Evolutionary conservation across 2,888 invertebrate species (phyloP).

Genomic region (Nycteola revayana): DNA sequence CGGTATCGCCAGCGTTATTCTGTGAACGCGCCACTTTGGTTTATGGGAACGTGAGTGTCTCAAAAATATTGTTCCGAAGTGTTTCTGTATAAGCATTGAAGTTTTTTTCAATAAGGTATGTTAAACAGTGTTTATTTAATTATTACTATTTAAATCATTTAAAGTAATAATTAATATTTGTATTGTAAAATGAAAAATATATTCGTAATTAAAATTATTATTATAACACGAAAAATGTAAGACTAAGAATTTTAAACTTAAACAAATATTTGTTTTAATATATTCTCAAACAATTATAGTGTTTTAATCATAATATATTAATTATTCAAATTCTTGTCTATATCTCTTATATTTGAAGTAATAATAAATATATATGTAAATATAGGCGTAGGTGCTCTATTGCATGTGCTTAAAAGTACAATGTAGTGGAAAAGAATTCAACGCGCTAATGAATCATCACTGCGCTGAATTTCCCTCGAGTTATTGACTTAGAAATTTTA

Average conservation of each 20-base stretch:
- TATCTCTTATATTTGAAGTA: too few relatives aligned
- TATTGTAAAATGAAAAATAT: too few relatives aligned
- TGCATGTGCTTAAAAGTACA: conserved; percentile 3
- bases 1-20: conserved; percentile 62
- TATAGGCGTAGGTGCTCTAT: neutral
- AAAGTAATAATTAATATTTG: too few relatives aligned
- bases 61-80: conserved; percentile 44
- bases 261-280: too few relatives aligned
- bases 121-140: neutral
- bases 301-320: too few relatives aligned
- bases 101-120: conserved; percentile 43
- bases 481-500: too few relatives aligned
- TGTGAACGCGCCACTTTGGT: conserved; percentile 40
- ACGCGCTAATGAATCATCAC: conserved; percentile 39
- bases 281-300: too few relatives aligned
- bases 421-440: conserved; percentile 47
- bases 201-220: too few relatives aligned
- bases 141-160: neutral
- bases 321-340: too few relatives aligned
- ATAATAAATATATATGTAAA: too few relatives aligned
- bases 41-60: conserved; percentile 51
- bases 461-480: neutral
- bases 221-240: too few relatives aligned
- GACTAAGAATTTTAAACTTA: too few relatives aligned
- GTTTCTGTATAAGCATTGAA: conserved; percentile 32